phyloP scores from a whole-genome alignment of 2,888 invertebrate genomes.

The Caenorhabditis afra region DNA sequence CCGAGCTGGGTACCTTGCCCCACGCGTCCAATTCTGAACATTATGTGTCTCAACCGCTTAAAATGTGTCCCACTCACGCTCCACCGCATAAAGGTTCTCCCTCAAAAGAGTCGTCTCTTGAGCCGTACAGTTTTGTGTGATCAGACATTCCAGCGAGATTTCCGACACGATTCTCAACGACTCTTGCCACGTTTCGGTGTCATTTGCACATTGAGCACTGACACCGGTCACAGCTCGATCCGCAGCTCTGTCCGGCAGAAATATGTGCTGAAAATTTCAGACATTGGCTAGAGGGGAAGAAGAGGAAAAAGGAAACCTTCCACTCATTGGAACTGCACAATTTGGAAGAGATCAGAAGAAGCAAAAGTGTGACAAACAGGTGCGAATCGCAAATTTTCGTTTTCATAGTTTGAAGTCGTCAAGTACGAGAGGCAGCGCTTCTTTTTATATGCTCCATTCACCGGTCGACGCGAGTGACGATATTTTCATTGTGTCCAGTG shows the following conservation, averaged over 20 bases:
- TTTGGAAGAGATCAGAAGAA: not conserved
- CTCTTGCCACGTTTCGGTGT: conserved; percentile 42
- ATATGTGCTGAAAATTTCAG: conserved; percentile 16
- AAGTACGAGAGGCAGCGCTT: not conserved
- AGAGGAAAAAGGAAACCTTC: conserved; percentile 7
- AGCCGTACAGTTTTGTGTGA: conserved; percentile 23
- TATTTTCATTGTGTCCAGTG: conserved; percentile 29
- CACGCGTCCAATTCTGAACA: conserved; percentile 46
- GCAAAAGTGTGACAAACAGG: too few relatives aligned
- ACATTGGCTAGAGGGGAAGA: not conserved
- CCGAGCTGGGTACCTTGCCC: conserved; percentile 35
- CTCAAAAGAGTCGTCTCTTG: conserved; percentile 17
- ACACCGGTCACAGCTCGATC: conserved; percentile 19
- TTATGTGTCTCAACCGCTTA: not conserved
- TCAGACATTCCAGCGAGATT: conserved; percentile 32
- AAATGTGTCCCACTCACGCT: conserved; percentile 50
- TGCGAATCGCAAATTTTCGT: too few relatives aligned
- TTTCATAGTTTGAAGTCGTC: too few relatives aligned
- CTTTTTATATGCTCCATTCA: too few relatives aligned
- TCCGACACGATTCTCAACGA: conserved; percentile 22
- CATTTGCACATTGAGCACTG: conserved; percentile 40
- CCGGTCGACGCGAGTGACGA: conserved; percentile 23
- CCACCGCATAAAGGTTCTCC: conserved; percentile 42
- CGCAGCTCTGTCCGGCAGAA: not conserved
- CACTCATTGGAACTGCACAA: not conserved